Evolutionary conservation across 2,797 vertebrate species (phyloP), one percentile per base, ranked within the genome.

Genomic region (Enteromius argenteus): DNA sequence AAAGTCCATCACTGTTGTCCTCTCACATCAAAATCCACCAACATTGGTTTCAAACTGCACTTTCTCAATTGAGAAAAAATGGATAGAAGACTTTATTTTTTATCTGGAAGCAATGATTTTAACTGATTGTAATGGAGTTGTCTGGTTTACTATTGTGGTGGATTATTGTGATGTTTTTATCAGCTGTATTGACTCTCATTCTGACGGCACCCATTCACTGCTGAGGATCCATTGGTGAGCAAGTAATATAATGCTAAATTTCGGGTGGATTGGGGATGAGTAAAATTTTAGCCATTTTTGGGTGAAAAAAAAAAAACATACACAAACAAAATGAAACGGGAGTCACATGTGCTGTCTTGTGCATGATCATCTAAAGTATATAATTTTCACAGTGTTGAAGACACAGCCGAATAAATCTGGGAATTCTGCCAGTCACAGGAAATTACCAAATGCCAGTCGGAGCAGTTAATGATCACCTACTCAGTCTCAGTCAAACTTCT

Each of bases 351-450:
- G 44, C 21, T 69, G 14, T 68, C 49, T 35, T 53, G 46, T 19
- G 14, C 32, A 39, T 3, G 32, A 13, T 10, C 14, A 56, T 53
- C 64, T 39, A 69, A 39, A 80, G 51, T 53, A 69, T 69, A 23
- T 27, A 27, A 27, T 60, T 2, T 27, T 44, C 67, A 68, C 46
- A 81, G 17, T 0, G 5, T 15, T 49, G 53, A 81, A 49, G 56
- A 62, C 27, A 15, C 17, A 62, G 9, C 35, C 0, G 35, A 80
- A 51, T 13, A 71, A 35, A 81, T 72, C 68, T 73, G 68, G 80
- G 80, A 81, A n/a, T 73, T 46, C 68, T 81, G 79, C 79, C 80
- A 81, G 19, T 81, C 68, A 49, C 7, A 81, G 79, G 10, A 72
- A 72, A 81, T 72, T n/a, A 49, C 39, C 79, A 72, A 81, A 72